phyloP scores from a whole-genome alignment of 2,113 vertebrate species.

The Leptobrachium leishanense region DNA sequence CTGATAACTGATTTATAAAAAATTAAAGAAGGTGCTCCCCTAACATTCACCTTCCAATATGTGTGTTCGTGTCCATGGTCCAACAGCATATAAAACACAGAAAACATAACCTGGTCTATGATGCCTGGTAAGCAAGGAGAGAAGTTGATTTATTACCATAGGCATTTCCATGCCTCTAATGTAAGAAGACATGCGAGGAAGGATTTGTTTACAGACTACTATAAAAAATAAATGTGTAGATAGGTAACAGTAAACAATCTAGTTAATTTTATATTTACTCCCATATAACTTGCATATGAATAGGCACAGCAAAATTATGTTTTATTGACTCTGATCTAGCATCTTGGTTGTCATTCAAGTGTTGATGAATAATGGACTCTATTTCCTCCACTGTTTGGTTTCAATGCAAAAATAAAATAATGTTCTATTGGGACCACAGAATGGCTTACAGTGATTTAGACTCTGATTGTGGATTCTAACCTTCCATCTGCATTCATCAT shows the following conservation, averaged over 20 bases:
- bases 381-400: not conserved
- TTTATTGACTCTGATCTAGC: conserved; percentile 7
- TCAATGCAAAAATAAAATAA: not conserved
- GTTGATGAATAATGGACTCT: conserved; percentile 15
- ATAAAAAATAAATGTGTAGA: conserved; percentile 2
- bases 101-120: not conserved
- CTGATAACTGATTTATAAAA: no score
- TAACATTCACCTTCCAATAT: no score
- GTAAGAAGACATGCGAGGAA: conserved; percentile 11
- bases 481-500: conserved; percentile 13
- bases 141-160: not conserved
- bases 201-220: no score
- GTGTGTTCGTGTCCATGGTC: no score
- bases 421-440: not conserved
- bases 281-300: conserved; percentile 8
- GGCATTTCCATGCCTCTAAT: conserved; percentile 2
- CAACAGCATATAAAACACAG: not conserved
- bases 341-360: conserved; percentile 15
- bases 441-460: not conserved
- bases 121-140: not conserved
- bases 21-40: no score
- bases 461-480: not conserved
- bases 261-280: conserved; percentile 9
- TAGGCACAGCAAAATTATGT: conserved; percentile 1
- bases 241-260: not conserved